Percentiles rank a stretch among this genome's conserved stretches.
Conservation (phyloP, 1,140 invertebrate species). For the Chelonus insularis region DNA sequence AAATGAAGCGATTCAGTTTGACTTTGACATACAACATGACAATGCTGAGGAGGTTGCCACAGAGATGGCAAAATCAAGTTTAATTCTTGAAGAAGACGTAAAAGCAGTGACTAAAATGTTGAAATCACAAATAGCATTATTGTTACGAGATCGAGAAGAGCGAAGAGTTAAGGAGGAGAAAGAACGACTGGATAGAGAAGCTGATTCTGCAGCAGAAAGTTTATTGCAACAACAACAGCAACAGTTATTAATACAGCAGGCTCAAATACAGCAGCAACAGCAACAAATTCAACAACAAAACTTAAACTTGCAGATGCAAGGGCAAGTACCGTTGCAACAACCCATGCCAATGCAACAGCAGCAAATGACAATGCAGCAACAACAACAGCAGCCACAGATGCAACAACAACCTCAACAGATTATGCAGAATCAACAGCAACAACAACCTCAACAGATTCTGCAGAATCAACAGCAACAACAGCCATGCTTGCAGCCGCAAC, state of each 20-base stretch:
- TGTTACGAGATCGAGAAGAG: slow-evolving; percentile 68
- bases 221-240: slow-evolving; percentile 58
- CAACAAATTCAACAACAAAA: slow-evolving; percentile 44
- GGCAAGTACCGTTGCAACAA: slow-evolving; percentile 29
- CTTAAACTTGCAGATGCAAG: slow-evolving; percentile 27
- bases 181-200: slow-evolving; percentile 54
- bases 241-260: slow-evolving; percentile 64
- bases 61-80: slow-evolving; percentile 92
- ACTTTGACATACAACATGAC: slow-evolving; percentile 92
- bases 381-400: slow-evolving; percentile 28
- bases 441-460: slow-evolving; percentile 45
- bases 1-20: slow-evolving; percentile 99
- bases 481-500: slow-evolving; percentile 51
- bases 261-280: slow-evolving; percentile 60
- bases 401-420: slow-evolving; percentile 21
- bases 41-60: slow-evolving; percentile 93
- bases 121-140: slow-evolving; percentile 74
- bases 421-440: slow-evolving; percentile 46
- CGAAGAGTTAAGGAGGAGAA: slow-evolving; percentile 60
- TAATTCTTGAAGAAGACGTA: slow-evolving; percentile 89
- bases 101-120: slow-evolving; percentile 86
- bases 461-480: slow-evolving; percentile 50
- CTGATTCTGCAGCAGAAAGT: slow-evolving; percentile 39
- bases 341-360: slow-evolving; percentile 33
- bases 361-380: slow-evolving; percentile 46